Conservation (phyloP, 2,797 vertebrate genomes). For the Phoebastria nigripes region DNA sequence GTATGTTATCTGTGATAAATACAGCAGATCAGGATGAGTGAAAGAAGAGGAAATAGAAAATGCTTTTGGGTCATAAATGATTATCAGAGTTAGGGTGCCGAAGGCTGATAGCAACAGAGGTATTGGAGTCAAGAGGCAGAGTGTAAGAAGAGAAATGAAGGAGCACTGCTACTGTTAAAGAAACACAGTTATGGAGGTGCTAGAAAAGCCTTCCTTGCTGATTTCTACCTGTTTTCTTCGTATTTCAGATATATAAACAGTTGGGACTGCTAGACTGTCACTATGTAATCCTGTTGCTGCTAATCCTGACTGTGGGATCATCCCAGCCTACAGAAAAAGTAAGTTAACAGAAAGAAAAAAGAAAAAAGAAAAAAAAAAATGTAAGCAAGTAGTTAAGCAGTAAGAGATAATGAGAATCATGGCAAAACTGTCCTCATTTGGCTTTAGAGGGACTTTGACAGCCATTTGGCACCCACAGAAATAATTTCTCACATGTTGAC, state of each 20-base stretch:
- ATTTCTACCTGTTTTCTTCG: neutral
- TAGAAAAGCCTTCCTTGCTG: neutral
- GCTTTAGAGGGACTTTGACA: neutral
- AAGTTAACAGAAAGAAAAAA: neutral
- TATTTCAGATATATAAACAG: neutral
- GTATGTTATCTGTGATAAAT: constrained; percentile 18
- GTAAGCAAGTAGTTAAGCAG: neutral
- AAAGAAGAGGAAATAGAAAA: constrained; percentile 38
- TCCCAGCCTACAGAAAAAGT: neutral
- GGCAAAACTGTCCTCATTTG: neutral
- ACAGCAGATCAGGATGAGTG: neutral
- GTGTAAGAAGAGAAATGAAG: neutral
- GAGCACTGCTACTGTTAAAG: neutral
- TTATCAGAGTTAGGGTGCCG: neutral
- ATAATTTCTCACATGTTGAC: neutral
- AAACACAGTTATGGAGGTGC: neutral
- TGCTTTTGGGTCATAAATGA: constrained; percentile 3
- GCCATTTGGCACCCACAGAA: neutral
- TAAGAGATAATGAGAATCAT: neutral
- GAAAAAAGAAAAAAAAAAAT: neutral
- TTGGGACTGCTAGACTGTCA: neutral
- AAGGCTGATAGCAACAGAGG: neutral
- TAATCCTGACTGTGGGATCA: neutral
- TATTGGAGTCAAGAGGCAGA: neutral
- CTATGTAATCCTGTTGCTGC: neutral